Base-by-base conservation (phyloP, 2,113 vertebrate genomes). In the Hemiscyllium ocellatum region DNA sequence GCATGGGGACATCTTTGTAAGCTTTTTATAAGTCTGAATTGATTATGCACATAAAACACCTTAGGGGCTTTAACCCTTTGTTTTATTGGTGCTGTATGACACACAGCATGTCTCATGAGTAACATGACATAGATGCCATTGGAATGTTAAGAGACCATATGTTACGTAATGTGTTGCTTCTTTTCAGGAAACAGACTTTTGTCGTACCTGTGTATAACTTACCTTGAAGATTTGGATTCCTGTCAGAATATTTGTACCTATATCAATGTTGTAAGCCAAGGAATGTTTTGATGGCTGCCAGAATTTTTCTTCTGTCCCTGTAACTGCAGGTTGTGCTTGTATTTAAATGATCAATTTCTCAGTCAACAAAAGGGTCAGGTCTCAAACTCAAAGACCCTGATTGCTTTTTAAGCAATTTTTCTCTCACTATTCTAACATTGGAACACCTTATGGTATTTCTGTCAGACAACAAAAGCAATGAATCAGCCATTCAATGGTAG, bases 121-220 rank as follows among this genome's bases (percentile, higher is more conserved):
- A 93, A 93, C 56, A 93, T 93, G 89, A 93, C n/a, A 19, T 93
- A 61, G 89, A 42, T 33, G 89, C 89, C 37, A 93, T 66, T 93
- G 0, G 61, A 91, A 17, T 90, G 26, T 20, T 65, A 33, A 91
- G 89, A 93, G 61, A 17, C 89, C 89, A 93, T 93, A 37, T n/a
- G 26, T 61, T 56, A 52, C 0, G 4, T 20, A 87, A n/a, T 33
- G 61, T 93, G 19, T 22, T n/a, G 26, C 33, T 24, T 47, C 42
- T 13, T 95, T 95, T 72, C 15, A 72, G 24, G 24, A 95, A 95
- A 52, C 15, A 26, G 22, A 19, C 13, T 42, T 29, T 52, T 76
- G 24, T 76, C 70, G 24, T 26, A 95, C 37, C 68, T 52, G 0
- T 72, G 20, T 12, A 72, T 52, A 17, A 12, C 19, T 20, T 29